Evolutionary conservation across 2,888 invertebrate species (phyloP).

Genomic region (Pollenia amentaria): DNA sequence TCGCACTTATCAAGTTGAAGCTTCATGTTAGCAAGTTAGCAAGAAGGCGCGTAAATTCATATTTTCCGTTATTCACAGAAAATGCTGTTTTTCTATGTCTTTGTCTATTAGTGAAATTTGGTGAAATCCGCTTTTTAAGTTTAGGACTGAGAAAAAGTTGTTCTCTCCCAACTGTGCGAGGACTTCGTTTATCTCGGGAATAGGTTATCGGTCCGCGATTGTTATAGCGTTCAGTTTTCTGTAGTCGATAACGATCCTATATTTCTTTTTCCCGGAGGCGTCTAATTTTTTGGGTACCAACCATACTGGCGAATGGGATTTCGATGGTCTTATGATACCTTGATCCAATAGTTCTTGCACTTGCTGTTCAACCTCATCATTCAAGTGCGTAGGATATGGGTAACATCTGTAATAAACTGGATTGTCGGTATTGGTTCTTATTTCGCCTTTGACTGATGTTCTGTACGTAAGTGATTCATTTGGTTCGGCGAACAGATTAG

Average conservation of each 20-base stretch:
- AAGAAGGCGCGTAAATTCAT: background rate
- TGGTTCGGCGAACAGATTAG: too few species aligned
- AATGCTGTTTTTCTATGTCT: slow-evolving; percentile 7
- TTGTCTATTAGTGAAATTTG: slow-evolving; percentile 18
- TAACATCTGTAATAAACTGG: slow-evolving; percentile 17
- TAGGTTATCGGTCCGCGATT: background rate
- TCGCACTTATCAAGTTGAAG: slow-evolving; percentile 46
- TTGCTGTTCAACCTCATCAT: background rate
- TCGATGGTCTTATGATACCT: too few species aligned
- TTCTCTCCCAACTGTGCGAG: slow-evolving; percentile 5
- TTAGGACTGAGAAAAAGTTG: background rate
- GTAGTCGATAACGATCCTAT: background rate
- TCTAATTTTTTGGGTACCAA: slow-evolving; percentile 5
- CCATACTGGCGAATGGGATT: background rate
- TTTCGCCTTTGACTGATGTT: too few species aligned
- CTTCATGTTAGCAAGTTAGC: slow-evolving; percentile 42
- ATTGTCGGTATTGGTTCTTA: too few species aligned
- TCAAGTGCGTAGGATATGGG: background rate
- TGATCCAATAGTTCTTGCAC: background rate
- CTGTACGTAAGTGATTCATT: too few species aligned
- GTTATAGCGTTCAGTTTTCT: background rate
- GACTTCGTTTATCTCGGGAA: slow-evolving; percentile 16
- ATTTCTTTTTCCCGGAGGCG: background rate
- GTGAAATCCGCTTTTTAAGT: background rate
- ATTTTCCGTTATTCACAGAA: background rate